Conservation (phyloP, 2,797 vertebrate species). For the Acropternis orthonyx region DNA sequence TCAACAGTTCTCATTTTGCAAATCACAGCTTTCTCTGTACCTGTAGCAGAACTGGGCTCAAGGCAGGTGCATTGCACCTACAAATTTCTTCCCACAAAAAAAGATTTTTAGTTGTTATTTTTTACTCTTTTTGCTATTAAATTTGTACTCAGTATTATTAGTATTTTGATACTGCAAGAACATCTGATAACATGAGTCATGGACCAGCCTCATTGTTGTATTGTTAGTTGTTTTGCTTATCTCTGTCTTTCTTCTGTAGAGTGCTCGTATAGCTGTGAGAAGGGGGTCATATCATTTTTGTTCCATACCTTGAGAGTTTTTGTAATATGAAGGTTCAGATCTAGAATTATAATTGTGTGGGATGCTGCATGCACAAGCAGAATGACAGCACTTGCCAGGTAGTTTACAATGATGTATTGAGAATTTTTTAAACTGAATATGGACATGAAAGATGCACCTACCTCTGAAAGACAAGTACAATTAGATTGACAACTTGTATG, state of each 20-base stretch:
- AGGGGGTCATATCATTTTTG: background rate
- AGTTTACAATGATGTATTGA: background rate
- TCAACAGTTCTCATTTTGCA: background rate
- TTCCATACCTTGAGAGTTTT: background rate
- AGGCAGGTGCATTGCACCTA: background rate
- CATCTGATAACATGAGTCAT: conserved; percentile 1
- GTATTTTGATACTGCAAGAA: background rate
- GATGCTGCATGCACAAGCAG: background rate
- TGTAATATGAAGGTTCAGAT: background rate
- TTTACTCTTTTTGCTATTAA: background rate
- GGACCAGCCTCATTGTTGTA: background rate
- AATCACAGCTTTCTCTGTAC: background rate
- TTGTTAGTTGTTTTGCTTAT: conserved; percentile 18
- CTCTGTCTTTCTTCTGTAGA: background rate
- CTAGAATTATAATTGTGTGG: background rate
- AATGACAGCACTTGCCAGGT: background rate
- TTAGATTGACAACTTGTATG: background rate
- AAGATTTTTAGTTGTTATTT: background rate
- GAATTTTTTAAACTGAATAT: background rate
- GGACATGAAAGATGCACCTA: background rate
- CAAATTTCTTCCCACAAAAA: background rate
- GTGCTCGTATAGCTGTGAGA: background rate
- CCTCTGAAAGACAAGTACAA: background rate
- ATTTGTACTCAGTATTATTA: background rate
- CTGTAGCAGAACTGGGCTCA: background rate